Percentiles rank a stretch among this genome's conserved stretches.
Evolutionary conservation across 2,113 vertebrate species (phyloP).

Genomic region (Hippolais icterina): DNA sequence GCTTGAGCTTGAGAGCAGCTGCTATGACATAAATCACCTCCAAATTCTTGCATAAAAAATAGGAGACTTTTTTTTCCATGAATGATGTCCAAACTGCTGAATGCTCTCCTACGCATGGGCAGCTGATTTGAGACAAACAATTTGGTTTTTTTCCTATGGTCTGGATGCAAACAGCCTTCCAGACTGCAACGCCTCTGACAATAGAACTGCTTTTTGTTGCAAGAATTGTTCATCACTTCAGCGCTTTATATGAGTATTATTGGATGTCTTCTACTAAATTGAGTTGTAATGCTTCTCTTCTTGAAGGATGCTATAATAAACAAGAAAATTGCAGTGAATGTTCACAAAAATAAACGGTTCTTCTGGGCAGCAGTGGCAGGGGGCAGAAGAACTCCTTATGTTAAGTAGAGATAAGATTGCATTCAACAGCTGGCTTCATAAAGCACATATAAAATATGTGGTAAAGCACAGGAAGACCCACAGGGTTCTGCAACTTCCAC

Average conservation of each 20-base stretch:
- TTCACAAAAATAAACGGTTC: neutral
- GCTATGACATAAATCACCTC: neutral
- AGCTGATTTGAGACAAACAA: neutral
- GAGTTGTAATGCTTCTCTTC: neutral
- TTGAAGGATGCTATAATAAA: neutral
- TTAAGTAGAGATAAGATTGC: constrained; percentile 5
- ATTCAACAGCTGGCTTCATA: constrained; percentile 39
- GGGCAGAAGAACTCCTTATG: constrained; percentile 13
- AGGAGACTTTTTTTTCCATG: neutral
- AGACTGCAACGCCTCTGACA: neutral
- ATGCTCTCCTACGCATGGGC: neutral
- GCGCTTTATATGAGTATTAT: neutral
- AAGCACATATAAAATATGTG: neutral
- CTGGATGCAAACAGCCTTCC: neutral
- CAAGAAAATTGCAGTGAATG: neutral
- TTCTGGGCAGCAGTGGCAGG: neutral
- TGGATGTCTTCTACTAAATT: neutral
- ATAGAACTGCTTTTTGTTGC: neutral
- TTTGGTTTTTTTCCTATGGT: neutral
- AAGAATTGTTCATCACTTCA: neutral
- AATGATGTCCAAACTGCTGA: neutral
- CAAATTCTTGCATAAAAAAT: neutral
- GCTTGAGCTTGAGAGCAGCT: neutral
- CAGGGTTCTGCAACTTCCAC: constrained; percentile 4
- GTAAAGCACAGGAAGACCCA: neutral